These are phyloP conservation scores for Heliothis subflexa DNA, from an alignment of 1,140 invertebrate species.

Conservation along the genomic window DNA sequence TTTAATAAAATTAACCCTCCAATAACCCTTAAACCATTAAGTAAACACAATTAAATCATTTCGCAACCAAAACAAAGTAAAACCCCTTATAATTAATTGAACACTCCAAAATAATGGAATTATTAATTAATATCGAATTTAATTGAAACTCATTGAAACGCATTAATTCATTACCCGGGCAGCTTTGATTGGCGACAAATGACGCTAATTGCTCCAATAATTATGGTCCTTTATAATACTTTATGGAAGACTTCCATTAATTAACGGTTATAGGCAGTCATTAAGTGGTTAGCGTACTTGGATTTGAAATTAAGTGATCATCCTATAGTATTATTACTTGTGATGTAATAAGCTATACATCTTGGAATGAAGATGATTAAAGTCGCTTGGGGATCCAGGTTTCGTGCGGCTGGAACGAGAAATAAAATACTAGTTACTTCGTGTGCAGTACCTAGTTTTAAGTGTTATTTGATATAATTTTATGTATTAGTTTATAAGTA, in stretches of 20 bases:
- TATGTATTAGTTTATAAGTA: no score
- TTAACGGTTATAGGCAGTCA: no score
- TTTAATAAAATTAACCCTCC: no score
- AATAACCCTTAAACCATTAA: background rate
- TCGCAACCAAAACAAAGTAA: constrained; percentile 1
- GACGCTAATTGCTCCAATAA: constrained; percentile 5
- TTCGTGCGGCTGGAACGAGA: no score
- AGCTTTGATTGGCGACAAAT: constrained; percentile 23
- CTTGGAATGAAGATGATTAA: no score
- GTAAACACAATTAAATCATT: background rate
- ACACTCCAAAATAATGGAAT: constrained; percentile 24
- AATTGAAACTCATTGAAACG: constrained; percentile 30
- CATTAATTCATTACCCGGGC: constrained; percentile 28
- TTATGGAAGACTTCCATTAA: constrained; percentile 1
- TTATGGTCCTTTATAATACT: no score
- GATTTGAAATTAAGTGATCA: background rate
- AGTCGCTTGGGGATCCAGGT: no score
- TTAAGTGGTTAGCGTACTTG: background rate
- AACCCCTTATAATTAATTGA: constrained; percentile 12
- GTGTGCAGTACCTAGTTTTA: no score
- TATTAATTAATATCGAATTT: constrained; percentile 31
- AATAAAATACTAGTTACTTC: no score
- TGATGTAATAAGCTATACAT: no score
- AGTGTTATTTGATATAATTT: no score
- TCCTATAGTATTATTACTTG: no score